phyloP scores from a whole-genome alignment of 2,797 vertebrate genomes.

The Sphenodon punctatus region DNA sequence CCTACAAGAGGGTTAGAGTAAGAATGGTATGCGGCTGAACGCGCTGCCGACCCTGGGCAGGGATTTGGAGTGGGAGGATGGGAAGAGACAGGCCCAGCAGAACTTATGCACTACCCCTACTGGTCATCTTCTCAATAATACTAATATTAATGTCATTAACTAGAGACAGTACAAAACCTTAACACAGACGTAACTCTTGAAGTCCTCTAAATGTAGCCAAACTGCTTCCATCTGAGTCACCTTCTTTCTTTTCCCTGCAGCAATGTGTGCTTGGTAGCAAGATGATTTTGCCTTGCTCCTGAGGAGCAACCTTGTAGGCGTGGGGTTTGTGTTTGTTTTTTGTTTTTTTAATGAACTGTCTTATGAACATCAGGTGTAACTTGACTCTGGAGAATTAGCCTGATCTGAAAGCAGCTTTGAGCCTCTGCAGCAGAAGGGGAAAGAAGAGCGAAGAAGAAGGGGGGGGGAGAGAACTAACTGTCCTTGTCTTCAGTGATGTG shows the following conservation, averaged over 20 bases:
- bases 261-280: conserved; percentile 35
- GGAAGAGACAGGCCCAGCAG: too few relatives aligned
- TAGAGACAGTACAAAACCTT: neutral
- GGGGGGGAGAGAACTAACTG: too few relatives aligned
- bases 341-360: conserved; percentile 28
- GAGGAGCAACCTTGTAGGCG: conserved; percentile 37
- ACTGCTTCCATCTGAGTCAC: conserved; percentile 36
- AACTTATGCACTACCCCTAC: too few relatives aligned
- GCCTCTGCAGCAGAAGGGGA: neutral
- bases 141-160: neutral
- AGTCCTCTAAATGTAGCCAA: neutral
- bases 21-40: too few relatives aligned
- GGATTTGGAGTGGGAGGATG: too few relatives aligned
- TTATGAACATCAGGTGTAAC: neutral
- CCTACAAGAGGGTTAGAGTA: too few relatives aligned
- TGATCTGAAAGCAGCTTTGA: neutral
- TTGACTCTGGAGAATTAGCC: neutral
- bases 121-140: neutral
- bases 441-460: neutral
- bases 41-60: too few relatives aligned
- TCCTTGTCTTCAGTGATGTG: too few relatives aligned
- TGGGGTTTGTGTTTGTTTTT: too few relatives aligned
- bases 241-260: conserved; percentile 59
- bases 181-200: accelerated
- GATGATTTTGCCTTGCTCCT: conserved; percentile 52